phyloP scores from a whole-genome alignment of 2,113 vertebrate genomes.

The Charadrius vociferus region DNA sequence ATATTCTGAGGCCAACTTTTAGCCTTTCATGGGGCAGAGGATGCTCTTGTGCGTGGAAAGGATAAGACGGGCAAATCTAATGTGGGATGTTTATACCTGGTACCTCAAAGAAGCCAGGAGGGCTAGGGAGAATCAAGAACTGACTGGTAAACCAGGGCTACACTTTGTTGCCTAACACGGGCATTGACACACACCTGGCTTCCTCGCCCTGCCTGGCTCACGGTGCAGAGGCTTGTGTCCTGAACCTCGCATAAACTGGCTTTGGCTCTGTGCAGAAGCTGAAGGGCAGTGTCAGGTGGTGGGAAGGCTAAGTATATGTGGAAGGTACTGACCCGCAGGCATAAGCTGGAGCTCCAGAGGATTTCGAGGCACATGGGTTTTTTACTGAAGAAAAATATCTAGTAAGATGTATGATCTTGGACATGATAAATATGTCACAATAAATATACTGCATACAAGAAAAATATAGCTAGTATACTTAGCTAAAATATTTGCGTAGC shows the following conservation, averaged over 20 bases:
- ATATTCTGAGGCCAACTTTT: background rate
- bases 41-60: background rate
- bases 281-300: background rate
- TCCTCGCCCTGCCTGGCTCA: background rate
- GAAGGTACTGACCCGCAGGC: background rate
- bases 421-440: background rate
- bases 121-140: background rate
- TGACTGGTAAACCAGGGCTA: background rate
- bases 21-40: background rate
- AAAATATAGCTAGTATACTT: background rate
- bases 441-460: background rate
- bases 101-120: background rate
- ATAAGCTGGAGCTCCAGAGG: background rate
- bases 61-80: background rate
- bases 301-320: fast-evolving
- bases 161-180: background rate
- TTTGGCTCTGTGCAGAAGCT: background rate
- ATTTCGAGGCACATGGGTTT: background rate
- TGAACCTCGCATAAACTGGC: background rate
- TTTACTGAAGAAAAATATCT: background rate
- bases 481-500: background rate
- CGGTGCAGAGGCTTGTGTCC: background rate
- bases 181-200: background rate
- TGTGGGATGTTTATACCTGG: background rate
- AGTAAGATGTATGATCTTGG: background rate